Evolutionary conservation across 2,888 invertebrate genomes (phyloP).

Genomic region (Macroteleia sp.): DNA sequence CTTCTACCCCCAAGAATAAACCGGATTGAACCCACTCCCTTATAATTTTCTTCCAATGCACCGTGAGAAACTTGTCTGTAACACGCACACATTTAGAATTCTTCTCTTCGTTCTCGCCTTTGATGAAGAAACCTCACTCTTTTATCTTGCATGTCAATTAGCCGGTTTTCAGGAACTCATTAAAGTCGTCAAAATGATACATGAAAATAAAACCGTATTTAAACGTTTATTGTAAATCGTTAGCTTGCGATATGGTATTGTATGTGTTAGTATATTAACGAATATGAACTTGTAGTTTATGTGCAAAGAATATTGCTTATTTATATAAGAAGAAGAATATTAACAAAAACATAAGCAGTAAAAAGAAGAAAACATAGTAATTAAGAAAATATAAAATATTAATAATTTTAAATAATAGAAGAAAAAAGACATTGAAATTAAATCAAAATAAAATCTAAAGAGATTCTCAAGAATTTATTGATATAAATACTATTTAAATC

Average conservation of each 20-base stretch:
- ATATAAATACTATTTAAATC: too few species aligned
- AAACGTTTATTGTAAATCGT: neutral
- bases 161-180: conserved; percentile 63
- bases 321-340: too few species aligned
- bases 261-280: neutral
- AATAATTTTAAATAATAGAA: too few species aligned
- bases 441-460: too few species aligned
- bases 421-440: too few species aligned
- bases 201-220: conserved; percentile 39
- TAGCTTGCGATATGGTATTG: neutral
- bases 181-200: conserved; percentile 57
- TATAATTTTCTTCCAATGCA: conserved; percentile 76
- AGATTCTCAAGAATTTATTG: too few species aligned
- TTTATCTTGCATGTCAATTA: conserved; percentile 64
- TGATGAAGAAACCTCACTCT: conserved; percentile 60
- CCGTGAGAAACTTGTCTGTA: conserved; percentile 81
- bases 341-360: too few species aligned
- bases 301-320: too few species aligned
- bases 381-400: too few species aligned
- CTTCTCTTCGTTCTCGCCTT: conserved; percentile 63
- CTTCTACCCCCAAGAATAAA: conserved; percentile 62
- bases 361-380: too few species aligned
- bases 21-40: conserved; percentile 65
- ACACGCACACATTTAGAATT: conserved; percentile 77
- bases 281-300: too few species aligned